phyloP scores from a whole-genome alignment of 2,888 invertebrate species.

The Colostygia pectinataria region DNA sequence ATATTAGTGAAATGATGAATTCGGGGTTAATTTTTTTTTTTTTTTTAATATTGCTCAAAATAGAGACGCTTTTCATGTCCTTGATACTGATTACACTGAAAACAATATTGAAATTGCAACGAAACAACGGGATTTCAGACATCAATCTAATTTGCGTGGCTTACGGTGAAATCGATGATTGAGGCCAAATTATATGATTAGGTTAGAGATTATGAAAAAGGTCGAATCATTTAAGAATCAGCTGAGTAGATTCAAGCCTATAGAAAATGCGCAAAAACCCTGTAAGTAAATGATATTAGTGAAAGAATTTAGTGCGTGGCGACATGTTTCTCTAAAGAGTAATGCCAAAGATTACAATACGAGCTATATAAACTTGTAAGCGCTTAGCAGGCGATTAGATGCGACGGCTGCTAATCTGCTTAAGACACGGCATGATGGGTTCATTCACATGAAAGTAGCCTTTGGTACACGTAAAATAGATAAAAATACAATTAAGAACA shows the following conservation, averaged over 20 bases:
- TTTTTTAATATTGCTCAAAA: no score
- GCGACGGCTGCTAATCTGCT: slow-evolving; percentile 3
- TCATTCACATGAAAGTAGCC: background rate
- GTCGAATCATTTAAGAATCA: background rate
- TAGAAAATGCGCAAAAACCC: background rate
- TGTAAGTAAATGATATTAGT: no score
- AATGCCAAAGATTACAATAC: background rate
- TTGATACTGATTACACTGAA: slow-evolving; percentile 14
- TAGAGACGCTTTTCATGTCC: slow-evolving; percentile 8
- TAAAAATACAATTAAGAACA: no score
- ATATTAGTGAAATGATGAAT: background rate
- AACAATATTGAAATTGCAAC: slow-evolving; percentile 3
- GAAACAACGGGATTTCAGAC: slow-evolving; percentile 28
- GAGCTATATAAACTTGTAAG: background rate
- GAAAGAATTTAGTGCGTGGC: no score
- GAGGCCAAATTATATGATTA: slow-evolving; percentile 28
- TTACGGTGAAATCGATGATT: slow-evolving; percentile 32
- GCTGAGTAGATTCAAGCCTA: background rate
- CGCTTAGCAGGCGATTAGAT: slow-evolving; percentile 8
- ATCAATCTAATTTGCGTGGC: slow-evolving; percentile 28
- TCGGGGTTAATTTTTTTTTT: no score
- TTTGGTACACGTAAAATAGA: no score
- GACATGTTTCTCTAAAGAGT: no score
- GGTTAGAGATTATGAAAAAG: slow-evolving; percentile 5
- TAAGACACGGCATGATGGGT: background rate